These are phyloP conservation scores for Torymus auratus DNA, from an alignment of 2,888 invertebrate genomes.

Conservation along the genomic window DNA sequence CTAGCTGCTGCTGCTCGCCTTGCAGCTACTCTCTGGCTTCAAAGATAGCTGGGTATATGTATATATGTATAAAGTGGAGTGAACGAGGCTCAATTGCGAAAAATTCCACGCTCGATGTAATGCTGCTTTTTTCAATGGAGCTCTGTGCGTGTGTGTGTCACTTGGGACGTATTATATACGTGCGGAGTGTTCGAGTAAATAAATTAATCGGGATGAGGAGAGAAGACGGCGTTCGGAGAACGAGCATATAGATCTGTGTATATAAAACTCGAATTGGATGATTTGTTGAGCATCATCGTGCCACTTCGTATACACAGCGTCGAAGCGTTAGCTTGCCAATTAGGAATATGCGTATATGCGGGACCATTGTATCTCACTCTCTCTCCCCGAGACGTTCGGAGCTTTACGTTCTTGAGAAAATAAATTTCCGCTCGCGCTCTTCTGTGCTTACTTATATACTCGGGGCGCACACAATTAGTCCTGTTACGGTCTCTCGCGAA, in stretches of 20 bases:
- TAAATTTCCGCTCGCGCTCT: too few relatives aligned
- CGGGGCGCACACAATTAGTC: slow-evolving; percentile 1
- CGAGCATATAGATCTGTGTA: too few relatives aligned
- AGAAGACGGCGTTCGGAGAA: neutral
- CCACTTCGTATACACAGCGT: too few relatives aligned
- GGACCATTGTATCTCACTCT: too few relatives aligned
- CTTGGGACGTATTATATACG: too few relatives aligned
- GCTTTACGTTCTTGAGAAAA: too few relatives aligned
- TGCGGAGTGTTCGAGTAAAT: neutral
- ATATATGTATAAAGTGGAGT: slow-evolving; percentile 18
- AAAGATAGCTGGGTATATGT: neutral
- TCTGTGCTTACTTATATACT: too few relatives aligned
- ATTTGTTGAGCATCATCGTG: too few relatives aligned
- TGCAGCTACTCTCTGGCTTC: neutral
- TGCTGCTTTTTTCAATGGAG: neutral
- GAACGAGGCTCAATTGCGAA: slow-evolving; percentile 33
- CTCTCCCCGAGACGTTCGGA: too few relatives aligned
- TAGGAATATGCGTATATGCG: too few relatives aligned
- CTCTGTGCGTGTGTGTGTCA: neutral
- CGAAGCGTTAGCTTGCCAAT: too few relatives aligned
- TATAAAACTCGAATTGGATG: too few relatives aligned
- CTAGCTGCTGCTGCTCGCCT: neutral
- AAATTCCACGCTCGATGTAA: neutral
- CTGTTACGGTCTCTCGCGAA: neutral
- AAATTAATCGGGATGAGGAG: slow-evolving; percentile 1